These are phyloP conservation scores for Moxostoma hubbsi DNA, from an alignment of 2,797 vertebrate genomes.

Conservation along the genomic window DNA sequence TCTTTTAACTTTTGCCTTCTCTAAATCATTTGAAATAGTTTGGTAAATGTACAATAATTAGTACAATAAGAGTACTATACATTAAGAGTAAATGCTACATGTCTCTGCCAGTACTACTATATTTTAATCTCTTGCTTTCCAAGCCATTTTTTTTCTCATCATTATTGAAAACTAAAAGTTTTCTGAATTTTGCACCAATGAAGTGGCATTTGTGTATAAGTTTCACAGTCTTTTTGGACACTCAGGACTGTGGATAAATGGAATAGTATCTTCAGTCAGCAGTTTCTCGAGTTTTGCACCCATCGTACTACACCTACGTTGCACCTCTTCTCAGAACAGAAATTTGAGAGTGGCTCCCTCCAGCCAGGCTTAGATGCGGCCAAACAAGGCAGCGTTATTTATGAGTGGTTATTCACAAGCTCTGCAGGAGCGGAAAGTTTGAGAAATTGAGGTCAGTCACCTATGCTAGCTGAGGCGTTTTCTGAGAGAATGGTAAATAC, in stretches of 20 bases:
- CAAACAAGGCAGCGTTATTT: conserved; percentile 57
- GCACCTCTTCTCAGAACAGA: conserved; percentile 8
- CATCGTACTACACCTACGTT: not conserved
- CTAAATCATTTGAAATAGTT: too few relatives aligned
- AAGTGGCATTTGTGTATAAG: conserved; percentile 24
- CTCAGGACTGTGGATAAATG: not conserved
- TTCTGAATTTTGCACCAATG: not conserved
- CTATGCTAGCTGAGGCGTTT: conserved; percentile 52
- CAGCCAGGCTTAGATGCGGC: conserved; percentile 3
- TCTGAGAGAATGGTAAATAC: conserved; percentile 56
- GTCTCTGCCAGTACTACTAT: not conserved
- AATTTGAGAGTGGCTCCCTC: conserved; percentile 12
- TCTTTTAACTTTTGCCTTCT: too few relatives aligned
- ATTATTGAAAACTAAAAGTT: not conserved
- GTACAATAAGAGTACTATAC: too few relatives aligned
- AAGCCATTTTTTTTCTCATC: not conserved
- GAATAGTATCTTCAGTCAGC: not conserved
- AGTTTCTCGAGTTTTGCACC: not conserved
- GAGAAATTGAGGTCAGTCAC: conserved; percentile 68
- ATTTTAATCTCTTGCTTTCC: not conserved
- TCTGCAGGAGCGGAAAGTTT: conserved; percentile 57
- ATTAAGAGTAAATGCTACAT: conserved; percentile 51
- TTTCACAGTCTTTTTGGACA: conserved; percentile 12
- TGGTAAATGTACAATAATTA: too few relatives aligned
- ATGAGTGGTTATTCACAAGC: conserved; percentile 64